A percentile compares a stretch with the other conserved stretches of the same genome.
Conservation (phyloP, 2,888 invertebrate species). For the Eledona agricola region DNA sequence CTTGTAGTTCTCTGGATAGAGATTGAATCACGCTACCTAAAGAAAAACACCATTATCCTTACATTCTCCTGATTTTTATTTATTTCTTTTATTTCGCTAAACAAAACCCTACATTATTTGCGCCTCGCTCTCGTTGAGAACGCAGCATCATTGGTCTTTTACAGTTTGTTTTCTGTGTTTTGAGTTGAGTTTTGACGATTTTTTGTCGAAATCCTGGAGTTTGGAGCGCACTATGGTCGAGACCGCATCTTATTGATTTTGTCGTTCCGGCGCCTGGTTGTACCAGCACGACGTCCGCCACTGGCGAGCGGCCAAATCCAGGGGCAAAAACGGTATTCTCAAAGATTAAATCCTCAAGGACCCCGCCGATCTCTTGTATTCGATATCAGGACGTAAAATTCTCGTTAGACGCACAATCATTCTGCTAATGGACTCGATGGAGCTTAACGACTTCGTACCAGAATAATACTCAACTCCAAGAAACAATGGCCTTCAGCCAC, state of each 20-base stretch:
- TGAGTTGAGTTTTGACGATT: slow-evolving; percentile 23
- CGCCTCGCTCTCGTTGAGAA: no score
- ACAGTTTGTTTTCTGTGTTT: slow-evolving; percentile 22
- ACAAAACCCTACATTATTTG: no score
- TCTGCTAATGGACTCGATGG: slow-evolving; percentile 8
- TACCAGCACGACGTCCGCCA: slow-evolving; percentile 41
- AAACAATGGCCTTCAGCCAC: no score
- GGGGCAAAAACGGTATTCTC: slow-evolving; percentile 32
- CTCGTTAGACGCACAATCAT: slow-evolving; percentile 3
- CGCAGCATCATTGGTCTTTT: slow-evolving; percentile 7
- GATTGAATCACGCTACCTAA: slow-evolving; percentile 16
- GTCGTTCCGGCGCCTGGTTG: slow-evolving; percentile 41
- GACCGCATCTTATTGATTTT: slow-evolving; percentile 43
- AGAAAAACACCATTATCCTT: slow-evolving; percentile 8
- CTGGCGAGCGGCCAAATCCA: slow-evolving; percentile 38
- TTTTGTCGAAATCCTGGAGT: slow-evolving; percentile 25
- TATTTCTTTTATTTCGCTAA: no score
- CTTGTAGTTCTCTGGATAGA: slow-evolving; percentile 8
- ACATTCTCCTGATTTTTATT: no score
- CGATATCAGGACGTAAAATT: slow-evolving; percentile 16
- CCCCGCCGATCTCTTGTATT: slow-evolving; percentile 34
- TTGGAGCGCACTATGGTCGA: slow-evolving; percentile 27
- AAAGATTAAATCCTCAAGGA: slow-evolving; percentile 26
- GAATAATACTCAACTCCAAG: slow-evolving; percentile 12
- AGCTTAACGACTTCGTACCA: slow-evolving; percentile 7